Conservation (phyloP, 2,797 vertebrate genomes). For the Triplophysa bombifrons region DNA sequence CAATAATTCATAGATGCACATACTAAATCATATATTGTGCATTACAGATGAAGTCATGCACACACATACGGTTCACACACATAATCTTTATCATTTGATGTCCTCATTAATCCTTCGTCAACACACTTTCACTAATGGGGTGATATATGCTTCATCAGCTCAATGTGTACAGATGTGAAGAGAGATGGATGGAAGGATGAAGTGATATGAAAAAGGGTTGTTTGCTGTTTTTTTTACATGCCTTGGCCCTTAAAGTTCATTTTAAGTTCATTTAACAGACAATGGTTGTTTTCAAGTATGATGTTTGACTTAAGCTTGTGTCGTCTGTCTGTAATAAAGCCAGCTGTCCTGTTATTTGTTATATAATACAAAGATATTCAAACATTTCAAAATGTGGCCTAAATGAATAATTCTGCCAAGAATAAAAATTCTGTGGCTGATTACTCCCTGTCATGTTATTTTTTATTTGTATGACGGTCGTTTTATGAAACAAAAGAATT, state of each 20-base stretch:
- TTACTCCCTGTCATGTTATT: too few relatives aligned
- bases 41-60: not conserved
- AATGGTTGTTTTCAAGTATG: not conserved
- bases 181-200: not conserved
- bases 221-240: too few relatives aligned
- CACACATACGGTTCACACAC: not conserved
- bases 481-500: too few relatives aligned
- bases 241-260: not conserved
- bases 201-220: not conserved
- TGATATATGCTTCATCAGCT: not conserved
- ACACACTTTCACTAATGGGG: not conserved
- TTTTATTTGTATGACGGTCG: too few relatives aligned
- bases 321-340: not conserved
- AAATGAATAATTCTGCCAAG: too few relatives aligned
- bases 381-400: too few relatives aligned
- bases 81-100: not conserved
- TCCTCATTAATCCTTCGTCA: not conserved
- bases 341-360: not conserved
- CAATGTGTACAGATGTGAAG: slow-evolving; percentile 18
- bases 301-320: not conserved
- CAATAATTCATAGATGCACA: slow-evolving; percentile 8
- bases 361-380: not conserved
- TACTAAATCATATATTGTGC: slow-evolving; percentile 23
- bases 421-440: too few relatives aligned
- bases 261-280: not conserved